A percentile compares a stretch with the other conserved stretches of the same genome.
Evolutionary conservation across 2,113 vertebrate genomes (phyloP).

Genomic region (Lasiurus borealis): DNA sequence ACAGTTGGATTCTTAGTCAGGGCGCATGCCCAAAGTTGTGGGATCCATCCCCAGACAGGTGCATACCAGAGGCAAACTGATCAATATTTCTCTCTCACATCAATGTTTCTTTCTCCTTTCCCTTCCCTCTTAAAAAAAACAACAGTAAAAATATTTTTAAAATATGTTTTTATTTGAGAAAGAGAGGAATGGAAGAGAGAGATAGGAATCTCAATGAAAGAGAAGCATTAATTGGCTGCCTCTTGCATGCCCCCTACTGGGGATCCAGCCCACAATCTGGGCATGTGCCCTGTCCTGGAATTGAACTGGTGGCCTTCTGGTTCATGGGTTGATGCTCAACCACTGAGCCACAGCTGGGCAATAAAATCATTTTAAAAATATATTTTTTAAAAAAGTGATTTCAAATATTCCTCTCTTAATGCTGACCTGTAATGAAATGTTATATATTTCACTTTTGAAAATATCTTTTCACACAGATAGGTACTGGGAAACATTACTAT

Average conservation of each 20-base stretch:
- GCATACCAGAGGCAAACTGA: background rate
- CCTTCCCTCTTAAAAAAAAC: background rate
- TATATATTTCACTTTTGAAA: constrained; percentile 40
- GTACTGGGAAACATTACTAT: background rate
- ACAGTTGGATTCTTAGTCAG: too few species aligned
- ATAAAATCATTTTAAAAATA: background rate
- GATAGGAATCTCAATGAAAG: too few species aligned
- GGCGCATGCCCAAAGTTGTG: too few species aligned
- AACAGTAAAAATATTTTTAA: background rate
- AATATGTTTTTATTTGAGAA: too few species aligned
- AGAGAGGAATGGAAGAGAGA: too few species aligned
- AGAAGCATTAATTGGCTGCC: too few species aligned
- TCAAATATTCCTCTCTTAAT: constrained; percentile 20
- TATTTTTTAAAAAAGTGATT: background rate
- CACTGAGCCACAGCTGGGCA: too few species aligned
- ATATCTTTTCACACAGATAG: background rate
- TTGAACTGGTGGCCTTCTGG: too few species aligned
- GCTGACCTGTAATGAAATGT: background rate
- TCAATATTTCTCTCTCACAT: background rate
- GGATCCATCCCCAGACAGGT: background rate
- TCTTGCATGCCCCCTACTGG: too few species aligned
- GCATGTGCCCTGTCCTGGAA: too few species aligned
- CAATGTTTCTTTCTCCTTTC: background rate
- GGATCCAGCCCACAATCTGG: too few species aligned
- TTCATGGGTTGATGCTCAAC: too few species aligned